Evolutionary conservation across 2,888 invertebrate species (phyloP).

Genomic region (Leucoptera coffeella): DNA sequence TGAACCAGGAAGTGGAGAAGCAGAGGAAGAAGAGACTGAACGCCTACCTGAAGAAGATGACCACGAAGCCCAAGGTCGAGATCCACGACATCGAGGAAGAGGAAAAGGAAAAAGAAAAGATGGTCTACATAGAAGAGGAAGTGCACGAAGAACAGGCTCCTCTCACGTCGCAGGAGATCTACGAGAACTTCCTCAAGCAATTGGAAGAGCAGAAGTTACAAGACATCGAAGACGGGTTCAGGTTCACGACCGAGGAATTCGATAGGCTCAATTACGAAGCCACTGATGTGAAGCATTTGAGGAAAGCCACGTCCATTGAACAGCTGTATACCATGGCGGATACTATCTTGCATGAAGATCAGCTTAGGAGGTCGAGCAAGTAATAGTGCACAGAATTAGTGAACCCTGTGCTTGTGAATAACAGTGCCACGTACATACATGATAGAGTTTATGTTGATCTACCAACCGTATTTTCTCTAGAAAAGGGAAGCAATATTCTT

Average conservation of each 20-base stretch:
- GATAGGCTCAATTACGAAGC: constrained; percentile 58
- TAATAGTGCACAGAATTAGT: too few species aligned
- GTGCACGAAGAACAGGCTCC: constrained; percentile 31
- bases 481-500: too few species aligned
- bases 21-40: constrained; percentile 41
- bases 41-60: constrained; percentile 35
- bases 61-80: constrained; percentile 26
- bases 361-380: too few species aligned
- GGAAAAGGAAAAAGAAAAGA: constrained; percentile 27
- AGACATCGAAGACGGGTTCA: constrained; percentile 50
- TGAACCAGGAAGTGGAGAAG: constrained; percentile 39
- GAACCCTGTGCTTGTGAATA: too few species aligned
- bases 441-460: too few species aligned
- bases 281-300: constrained; percentile 51
- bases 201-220: constrained; percentile 21
- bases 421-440: too few species aligned
- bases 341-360: too few species aligned
- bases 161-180: too few species aligned
- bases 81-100: constrained; percentile 27
- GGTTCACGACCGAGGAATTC: constrained; percentile 52
- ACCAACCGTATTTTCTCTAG: too few species aligned
- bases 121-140: too few species aligned
- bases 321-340: too few species aligned
- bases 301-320: constrained; percentile 49
- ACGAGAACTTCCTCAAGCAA: constrained; percentile 23